Percentiles rank a stretch among this genome's conserved stretches.
These are phyloP conservation scores for Mactra quadrangularis DNA, from an alignment of 1,140 invertebrate species.

Conservation along the genomic window DNA sequence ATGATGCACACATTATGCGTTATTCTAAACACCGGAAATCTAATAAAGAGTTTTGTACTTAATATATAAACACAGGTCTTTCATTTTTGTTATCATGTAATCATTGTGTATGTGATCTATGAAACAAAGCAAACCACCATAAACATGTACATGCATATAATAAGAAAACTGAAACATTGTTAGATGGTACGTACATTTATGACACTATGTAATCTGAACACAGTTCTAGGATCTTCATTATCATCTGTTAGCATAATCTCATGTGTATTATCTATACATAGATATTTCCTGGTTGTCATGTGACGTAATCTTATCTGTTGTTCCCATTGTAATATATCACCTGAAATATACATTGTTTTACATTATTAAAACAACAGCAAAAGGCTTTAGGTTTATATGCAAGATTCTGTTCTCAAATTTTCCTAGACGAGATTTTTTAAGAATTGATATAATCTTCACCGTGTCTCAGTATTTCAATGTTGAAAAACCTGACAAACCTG, in stretches of 20 bases:
- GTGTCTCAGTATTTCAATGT: too few species aligned
- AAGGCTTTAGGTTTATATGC: too few species aligned
- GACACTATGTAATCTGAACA: constrained; percentile 82
- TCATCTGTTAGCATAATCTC: constrained; percentile 80
- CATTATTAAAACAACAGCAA: too few species aligned
- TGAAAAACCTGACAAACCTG: too few species aligned
- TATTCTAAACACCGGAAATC: too few species aligned
- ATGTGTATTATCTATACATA: constrained; percentile 79
- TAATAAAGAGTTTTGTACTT: too few species aligned
- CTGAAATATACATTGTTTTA: constrained; percentile 68
- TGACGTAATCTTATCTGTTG: constrained; percentile 83
- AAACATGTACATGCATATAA: background rate
- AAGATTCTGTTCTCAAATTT: background rate
- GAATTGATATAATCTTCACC: background rate
- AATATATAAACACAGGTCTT: too few species aligned
- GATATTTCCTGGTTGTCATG: constrained; percentile 82
- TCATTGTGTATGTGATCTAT: too few species aligned
- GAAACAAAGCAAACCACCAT: background rate
- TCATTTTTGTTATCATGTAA: too few species aligned
- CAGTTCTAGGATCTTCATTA: constrained; percentile 82
- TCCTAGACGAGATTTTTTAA: background rate
- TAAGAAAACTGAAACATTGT: too few species aligned
- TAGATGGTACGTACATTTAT: constrained; percentile 80
- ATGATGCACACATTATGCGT: too few species aligned
- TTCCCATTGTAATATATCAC: constrained; percentile 82